Base-by-base conservation (phyloP, 2,888 invertebrate genomes). In the Bombylius discolor region DNA sequence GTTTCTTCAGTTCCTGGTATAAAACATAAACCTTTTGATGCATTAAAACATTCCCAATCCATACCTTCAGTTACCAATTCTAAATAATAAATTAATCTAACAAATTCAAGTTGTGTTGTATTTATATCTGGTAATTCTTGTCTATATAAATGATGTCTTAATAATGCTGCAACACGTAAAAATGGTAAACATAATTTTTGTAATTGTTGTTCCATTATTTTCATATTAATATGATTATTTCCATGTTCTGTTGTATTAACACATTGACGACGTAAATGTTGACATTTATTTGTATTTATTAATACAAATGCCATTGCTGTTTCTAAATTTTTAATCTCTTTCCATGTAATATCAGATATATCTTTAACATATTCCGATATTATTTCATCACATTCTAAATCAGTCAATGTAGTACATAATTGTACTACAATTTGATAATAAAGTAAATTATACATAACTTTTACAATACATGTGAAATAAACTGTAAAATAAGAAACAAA, bases 371-470 rank as follows among this genome's bases (percentile, higher is more conserved):
- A 74, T 57, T 68, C 68, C 34, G 64, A 60, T 61, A 73, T 70
- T 42, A 80, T 74, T 58, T 78, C 77, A 34, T 77, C 77, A 55
- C 87, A 80, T 64, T 85, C 85, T 47, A 77, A 76, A 49, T 82
- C 81, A 47, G 81, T 80, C 67, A 86, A 76, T 61, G 78, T 79
- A 60, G 85, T 85, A 55, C 85, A 82, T 60, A 92, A 77, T 73
- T 89, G 89, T 54, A 87, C 81, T 61, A 93, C 81, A 51, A 91
- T 85, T 79, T 95, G 94, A 72, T 94, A 87, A 76, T 90, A 93
- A 59, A 87, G 78, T 60, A 95, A 79, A 71, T 94, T 90, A 78
- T 90, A 96, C 62, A 94, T 79, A 61, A 88, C 84, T 70, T 88
- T 87, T 4, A 94, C 89, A 66, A 94, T 83, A 68, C 87, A 86